A percentile compares a stretch with the other conserved stretches of the same genome.
Evolutionary conservation across 30 jellyfish, hydroid and myxozoan species (phyloP).

Genomic region (Calvadosia cruxmelitensis): DNA sequence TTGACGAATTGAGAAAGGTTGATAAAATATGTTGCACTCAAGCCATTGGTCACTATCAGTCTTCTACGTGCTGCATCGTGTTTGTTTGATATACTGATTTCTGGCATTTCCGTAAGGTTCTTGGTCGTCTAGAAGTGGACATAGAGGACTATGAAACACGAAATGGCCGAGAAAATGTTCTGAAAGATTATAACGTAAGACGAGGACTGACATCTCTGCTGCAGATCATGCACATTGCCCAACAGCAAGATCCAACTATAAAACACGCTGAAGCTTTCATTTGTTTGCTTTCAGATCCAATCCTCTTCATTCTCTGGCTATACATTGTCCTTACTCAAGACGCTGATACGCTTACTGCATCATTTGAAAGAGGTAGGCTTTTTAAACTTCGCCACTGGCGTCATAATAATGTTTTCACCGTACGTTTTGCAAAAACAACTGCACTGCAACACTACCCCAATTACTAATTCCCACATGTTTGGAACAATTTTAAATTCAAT

Average conservation of each 20-base stretch:
- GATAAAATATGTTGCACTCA: too few relatives aligned
- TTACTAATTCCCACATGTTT: too few relatives aligned
- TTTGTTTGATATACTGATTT: not conserved
- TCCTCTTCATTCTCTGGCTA: not conserved
- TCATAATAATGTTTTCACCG: too few relatives aligned
- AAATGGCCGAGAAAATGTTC: not conserved
- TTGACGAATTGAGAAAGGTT: too few relatives aligned
- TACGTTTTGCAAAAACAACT: too few relatives aligned
- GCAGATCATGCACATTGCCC: too few relatives aligned
- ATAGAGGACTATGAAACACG: not conserved
- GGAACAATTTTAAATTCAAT: too few relatives aligned
- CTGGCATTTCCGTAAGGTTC: not conserved
- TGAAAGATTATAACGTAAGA: not conserved
- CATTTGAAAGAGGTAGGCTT: not conserved
- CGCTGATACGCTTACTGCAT: not conserved
- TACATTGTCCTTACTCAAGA: not conserved
- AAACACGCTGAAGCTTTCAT: too few relatives aligned
- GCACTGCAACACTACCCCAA: too few relatives aligned
- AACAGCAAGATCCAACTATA: not conserved
- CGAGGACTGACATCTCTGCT: too few relatives aligned
- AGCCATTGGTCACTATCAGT: not conserved
- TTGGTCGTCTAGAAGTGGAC: not conserved
- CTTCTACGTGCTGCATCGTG: not conserved
- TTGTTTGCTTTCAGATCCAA: too few relatives aligned
- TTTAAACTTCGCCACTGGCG: too few relatives aligned